Evolutionary conservation across 1,140 invertebrate genomes (phyloP), one percentile per base, ranked within the genome.

Genomic region (Eriocheir sinensis): DNA sequence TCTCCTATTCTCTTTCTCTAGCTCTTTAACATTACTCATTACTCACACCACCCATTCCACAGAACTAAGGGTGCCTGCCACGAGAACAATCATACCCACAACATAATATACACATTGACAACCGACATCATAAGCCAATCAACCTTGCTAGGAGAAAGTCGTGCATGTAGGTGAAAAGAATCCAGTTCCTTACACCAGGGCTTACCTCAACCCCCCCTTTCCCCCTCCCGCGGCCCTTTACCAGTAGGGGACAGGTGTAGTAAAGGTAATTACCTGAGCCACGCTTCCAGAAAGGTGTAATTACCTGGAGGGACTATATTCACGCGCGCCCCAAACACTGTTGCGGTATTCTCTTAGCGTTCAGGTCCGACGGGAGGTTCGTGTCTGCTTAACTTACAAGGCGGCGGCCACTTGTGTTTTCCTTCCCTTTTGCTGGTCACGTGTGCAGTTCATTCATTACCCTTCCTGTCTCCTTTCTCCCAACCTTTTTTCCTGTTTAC

Each of bases 301-400:
- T 72, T 72, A 72, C 60, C 60, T 72, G 60, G 9, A 72, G 60
- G n/a, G n/a, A 72, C n/a, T 72, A 72, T 72, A 72, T 72, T n/a
- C 60, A 72, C 27, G 60, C 60, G 60, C 60, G 60, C n/a, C 60
- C 60, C 6, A 3, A 6, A n/a, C 60, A n/a, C 60, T 21, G 21
- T 21, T n/a, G 6, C 2, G 60, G 60, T 72, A 72, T 72, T 27
- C 60, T 72, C 21, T 72, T n/a, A 21, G 21, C 21, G 27, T 72
- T 72, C 27, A 72, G 8, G n/a, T n/a, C 60, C 60, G 17, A 3
- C 6, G 60, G 6, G 21, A 21, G 60, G 12, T 72, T 72, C n/a
- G 60, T 72, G 60, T 72, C 21, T 0, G 8, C 8, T 2, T 53
- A 72, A 72, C 21, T 72, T 72, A 72, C 12, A 6, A n/a, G 17